These are phyloP conservation scores for Podargus strigoides DNA, from an alignment of 2,797 vertebrate species.

Conservation along the genomic window DNA sequence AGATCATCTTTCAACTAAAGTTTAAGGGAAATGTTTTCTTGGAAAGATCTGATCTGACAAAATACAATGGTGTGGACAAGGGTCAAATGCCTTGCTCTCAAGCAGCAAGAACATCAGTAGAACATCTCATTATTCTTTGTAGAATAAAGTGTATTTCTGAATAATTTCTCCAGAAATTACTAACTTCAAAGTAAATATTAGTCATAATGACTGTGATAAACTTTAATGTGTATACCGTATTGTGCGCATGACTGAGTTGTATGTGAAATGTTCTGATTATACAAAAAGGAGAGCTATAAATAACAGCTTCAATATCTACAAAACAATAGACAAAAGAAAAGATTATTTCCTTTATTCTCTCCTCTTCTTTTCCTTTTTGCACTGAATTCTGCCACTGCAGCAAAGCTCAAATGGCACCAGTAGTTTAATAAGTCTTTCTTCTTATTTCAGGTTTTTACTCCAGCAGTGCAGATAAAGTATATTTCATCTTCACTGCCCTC, in stretches of 20 bases:
- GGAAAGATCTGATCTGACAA: not conserved
- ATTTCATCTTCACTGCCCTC: not conserved
- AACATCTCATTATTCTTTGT: not conserved
- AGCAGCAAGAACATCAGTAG: not conserved
- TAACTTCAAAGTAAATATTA: not conserved
- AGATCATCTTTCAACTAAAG: not conserved
- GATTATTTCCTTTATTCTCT: not conserved
- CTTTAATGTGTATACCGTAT: not conserved
- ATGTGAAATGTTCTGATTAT: not conserved
- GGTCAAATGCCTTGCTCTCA: not conserved
- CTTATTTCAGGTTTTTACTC: slow-evolving; percentile 13
- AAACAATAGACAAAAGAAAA: not conserved
- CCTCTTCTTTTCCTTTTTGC: not conserved
- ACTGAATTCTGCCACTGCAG: not conserved
- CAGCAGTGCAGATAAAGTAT: slow-evolving; percentile 11
- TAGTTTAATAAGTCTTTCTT: slow-evolving; percentile 18
- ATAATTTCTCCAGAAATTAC: not conserved
- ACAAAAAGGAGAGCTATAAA: not conserved
- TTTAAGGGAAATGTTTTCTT: not conserved
- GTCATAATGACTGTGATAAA: not conserved
- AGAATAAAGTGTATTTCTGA: not conserved
- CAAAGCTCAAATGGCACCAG: not conserved
- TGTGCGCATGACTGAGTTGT: not conserved
- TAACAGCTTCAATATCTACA: not conserved
- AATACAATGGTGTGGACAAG: not conserved